Base-by-base conservation (phyloP, 2,797 vertebrate genomes). In the Parotocinclus haroldoi region DNA sequence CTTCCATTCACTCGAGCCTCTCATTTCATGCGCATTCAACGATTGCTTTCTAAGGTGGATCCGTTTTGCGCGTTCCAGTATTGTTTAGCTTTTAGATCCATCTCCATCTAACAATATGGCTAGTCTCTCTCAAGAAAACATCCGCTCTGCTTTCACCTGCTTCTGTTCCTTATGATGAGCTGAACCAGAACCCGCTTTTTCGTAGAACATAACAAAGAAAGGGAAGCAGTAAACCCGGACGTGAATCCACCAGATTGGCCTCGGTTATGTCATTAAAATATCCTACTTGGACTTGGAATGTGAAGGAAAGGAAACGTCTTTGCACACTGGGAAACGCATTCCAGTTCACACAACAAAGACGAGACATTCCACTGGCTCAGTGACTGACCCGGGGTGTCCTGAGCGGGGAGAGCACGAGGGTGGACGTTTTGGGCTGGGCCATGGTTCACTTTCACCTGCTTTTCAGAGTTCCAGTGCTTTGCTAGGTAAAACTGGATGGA, bases 311-410 rank as follows among this genome's bases (percentile, higher is more conserved):
- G 52, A 72, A 76, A 80, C 79, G 53, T 74, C 60, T 56, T 84
- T 64, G 16, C 44, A 14, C 49, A 63, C 58, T 17, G 7, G 76
- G 79, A 73, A n/a, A 4, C 17, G 60, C 81, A 82, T 87, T 90
- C 84, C 84, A 55, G 52, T 48, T 76, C 69, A 73, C 77, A 78
- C 81, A 80, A 87, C 85, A 79, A 81, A 82, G 75, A 76, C 66
- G 57, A 86, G 73, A 76, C 82, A 88, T 90, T 90, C 85, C 84
- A 78, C 58, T 17, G 54, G 73, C 76, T 83, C 80, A 85, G 74
- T 69, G 79, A 79, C 65, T 58, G 56, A 52, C 68, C 75, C 68
- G 66, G 7, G 50, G 48, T 76, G 77, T 79, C 81, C 80, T 62
- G 7, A 12, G 18, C 10, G 9, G 40, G 59, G 60, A 67, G 68